Base-by-base conservation (phyloP, 2,888 invertebrate genomes). In the Stomorhina lunata region DNA sequence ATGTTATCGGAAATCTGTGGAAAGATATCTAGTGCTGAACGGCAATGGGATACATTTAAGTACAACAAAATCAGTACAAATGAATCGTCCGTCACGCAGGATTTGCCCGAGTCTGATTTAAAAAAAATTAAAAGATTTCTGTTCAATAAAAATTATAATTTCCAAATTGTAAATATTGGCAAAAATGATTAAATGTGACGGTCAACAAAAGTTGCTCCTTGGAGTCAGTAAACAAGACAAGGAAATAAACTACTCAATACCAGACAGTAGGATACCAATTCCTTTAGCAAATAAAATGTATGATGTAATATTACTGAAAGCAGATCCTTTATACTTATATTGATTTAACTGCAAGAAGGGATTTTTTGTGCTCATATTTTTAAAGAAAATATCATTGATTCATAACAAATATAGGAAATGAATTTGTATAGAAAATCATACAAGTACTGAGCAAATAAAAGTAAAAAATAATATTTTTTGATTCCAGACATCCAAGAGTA, bases 171-270 rank as follows among this genome's bases (percentile, higher is more conserved):
- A 37, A 61, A 50, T 50, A 69, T 50, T 53, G 22, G 20, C 37
- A 61, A 63, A 71, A 63, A 45, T 78, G 63, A 78, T 71, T 78
- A 63, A 71, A 71, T 71, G 22, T 37, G 15, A 78, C 22, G 53
- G 27, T 55, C 50, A 69, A 63, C 43, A 69, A 69, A 61, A 77
- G 7, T 53, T 69, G 32, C 22, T 45, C 48, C 17, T 37, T 29
- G n/a, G 0, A 55, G n/a, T 5, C 12, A 50, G 48, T 32, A 15
- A 10, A 43, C n/a, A 45, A 17, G 29, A 27, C 29, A 15, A 66
- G 17, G 10, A n/a, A 45, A 12, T 43, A 66, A 48, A 50, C 27
- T 37, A 34, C n/a, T 50, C 12, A 25, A 50, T 34, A 12, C 10
- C 6, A 48, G 65, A 48, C 15, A 48, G 15, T 37, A 48, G 20